phyloP scores from a whole-genome alignment of 2,888 invertebrate species.

The Cordylochernes scorpioides region DNA sequence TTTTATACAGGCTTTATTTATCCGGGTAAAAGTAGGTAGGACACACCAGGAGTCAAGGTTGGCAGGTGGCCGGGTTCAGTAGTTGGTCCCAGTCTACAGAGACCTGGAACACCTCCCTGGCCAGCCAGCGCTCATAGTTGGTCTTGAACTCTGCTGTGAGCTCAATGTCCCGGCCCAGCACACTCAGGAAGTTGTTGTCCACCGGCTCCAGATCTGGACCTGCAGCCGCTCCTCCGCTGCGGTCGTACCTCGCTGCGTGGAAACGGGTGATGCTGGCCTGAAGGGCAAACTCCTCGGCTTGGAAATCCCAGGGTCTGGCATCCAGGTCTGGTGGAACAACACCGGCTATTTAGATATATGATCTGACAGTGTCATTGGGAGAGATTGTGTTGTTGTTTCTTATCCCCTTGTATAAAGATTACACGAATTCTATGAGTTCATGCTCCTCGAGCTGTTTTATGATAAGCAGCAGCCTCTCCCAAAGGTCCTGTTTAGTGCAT shows the following conservation, averaged over 20 bases:
- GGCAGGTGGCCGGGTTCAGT: too few species aligned
- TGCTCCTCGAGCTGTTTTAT: too few species aligned
- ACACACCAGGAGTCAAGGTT: slow-evolving; percentile 1
- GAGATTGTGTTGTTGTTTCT: too few species aligned
- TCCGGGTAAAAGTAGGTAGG: background rate
- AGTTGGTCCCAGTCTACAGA: slow-evolving; percentile 32
- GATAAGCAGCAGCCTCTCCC: too few species aligned
- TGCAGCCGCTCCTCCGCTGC: slow-evolving; percentile 5
- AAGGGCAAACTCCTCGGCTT: slow-evolving; percentile 84
- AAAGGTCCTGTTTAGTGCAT: too few species aligned
- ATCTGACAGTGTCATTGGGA: background rate
- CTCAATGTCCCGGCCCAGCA: slow-evolving; percentile 46
- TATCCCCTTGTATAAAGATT: too few species aligned
- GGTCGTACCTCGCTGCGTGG: slow-evolving; percentile 62
- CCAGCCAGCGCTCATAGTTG: slow-evolving; percentile 79
- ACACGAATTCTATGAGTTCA: too few species aligned
- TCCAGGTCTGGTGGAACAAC: slow-evolving; percentile 32
- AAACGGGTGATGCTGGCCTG: slow-evolving; percentile 83
- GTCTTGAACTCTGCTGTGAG: slow-evolving; percentile 74
- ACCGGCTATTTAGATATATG: too few species aligned
- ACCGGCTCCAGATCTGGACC: slow-evolving; percentile 34
- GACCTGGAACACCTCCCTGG: slow-evolving; percentile 78
- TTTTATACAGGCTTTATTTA: background rate
- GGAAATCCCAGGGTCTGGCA: slow-evolving; percentile 74
- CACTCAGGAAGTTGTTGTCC: slow-evolving; percentile 54